Evolutionary conservation across 1,140 invertebrate genomes (phyloP), one percentile per base, ranked within the genome.

Genomic region (Papilio polytes): DNA sequence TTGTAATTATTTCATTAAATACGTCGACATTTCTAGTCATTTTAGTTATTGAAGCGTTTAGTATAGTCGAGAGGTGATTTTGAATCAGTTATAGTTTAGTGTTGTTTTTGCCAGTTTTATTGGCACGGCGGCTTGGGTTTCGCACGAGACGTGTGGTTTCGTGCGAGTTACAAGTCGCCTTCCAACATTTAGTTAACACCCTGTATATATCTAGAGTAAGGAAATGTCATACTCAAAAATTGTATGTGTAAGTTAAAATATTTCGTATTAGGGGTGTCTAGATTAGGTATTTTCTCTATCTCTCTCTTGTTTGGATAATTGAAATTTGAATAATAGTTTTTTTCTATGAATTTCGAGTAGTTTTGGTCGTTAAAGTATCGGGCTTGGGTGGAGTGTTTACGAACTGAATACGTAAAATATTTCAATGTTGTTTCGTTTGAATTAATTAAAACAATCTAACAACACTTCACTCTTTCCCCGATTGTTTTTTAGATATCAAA

Each of bases 191-290:
- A 51, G 73, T 85, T 85, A 77, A 83, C 72, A 85, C 78, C 66
- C 76, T 92, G 90, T 93, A 92, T 80, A 93, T 93, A 93, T 73
- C 77, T 90, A 90, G 87, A 79, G 82, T 91, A 91, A 91, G 88
- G 82, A 89, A 31, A 90, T 91, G 90, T 93, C 91, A 89, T 83
- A 86, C 9, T 85, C 53, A 80, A 88, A 86, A 88, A 87, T 86
- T 89, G 87, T 87, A 87, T 89, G 83, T 84, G 81, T 82, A 83
- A 84, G 84, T 86, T 78, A 82, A 84, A 82, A 80, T 76, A 83
- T 83, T 86, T 77, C 77, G 82, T 86, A 83, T 74, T 88, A 85
- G 82, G 84, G 83, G 81, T 84, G 36, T 66, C 82, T 87, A 85
- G 85, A 83, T 78, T 85, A 53, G 82, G 81, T 84, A 82, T 83